phyloP scores from a whole-genome alignment of 2,113 vertebrate genomes.

The Tonatia bakeri region DNA sequence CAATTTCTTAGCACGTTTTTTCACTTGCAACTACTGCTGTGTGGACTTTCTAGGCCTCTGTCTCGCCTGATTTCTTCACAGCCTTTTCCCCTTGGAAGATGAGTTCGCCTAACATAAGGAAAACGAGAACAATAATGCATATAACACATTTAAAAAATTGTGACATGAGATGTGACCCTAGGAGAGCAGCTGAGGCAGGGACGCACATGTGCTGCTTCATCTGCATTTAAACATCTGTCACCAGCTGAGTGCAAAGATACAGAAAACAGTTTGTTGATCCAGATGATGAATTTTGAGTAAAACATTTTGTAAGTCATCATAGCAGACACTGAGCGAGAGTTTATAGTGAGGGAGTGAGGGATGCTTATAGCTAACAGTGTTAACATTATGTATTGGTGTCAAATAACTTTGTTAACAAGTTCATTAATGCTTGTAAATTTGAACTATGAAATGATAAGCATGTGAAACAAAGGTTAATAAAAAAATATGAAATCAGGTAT shows the following conservation, averaged over 20 bases:
- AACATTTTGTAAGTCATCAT: neutral
- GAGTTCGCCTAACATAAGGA: neutral
- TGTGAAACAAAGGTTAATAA: conserved; percentile 14
- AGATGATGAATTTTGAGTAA: neutral
- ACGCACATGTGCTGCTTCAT: neutral
- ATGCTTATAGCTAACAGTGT: neutral
- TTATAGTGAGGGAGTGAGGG: neutral
- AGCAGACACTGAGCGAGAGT: neutral
- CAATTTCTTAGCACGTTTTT: neutral
- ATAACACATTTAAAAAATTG: neutral
- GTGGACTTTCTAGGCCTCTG: neutral
- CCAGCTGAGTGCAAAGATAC: neutral
- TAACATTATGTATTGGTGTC: neutral
- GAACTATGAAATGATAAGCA: neutral
- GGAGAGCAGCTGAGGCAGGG: neutral
- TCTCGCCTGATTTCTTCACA: neutral
- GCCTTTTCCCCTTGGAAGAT: neutral
- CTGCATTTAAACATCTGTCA: neutral
- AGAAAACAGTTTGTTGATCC: neutral
- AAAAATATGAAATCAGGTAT: neutral
- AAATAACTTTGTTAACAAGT: neutral
- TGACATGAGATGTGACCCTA: neutral
- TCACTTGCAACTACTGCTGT: neutral
- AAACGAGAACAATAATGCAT: neutral
- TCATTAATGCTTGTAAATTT: neutral